Conservation (phyloP, 2,888 invertebrate species). For the Leptinotarsa peninsularis region DNA sequence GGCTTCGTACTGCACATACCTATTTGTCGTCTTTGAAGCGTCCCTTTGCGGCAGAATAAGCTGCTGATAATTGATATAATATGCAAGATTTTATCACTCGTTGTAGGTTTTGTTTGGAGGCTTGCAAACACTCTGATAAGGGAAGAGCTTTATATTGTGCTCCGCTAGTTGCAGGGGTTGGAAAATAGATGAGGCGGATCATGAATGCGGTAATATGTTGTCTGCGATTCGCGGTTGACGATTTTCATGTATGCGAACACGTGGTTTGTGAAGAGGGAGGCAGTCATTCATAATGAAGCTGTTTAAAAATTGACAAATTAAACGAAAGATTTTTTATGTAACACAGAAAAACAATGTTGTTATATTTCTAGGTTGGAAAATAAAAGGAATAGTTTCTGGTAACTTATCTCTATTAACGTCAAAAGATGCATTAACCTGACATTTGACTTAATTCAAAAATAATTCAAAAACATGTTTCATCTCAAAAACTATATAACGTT, state of each 20-base stretch:
- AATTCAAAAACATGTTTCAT: too few relatives aligned
- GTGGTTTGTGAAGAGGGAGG: neutral
- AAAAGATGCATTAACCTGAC: too few relatives aligned
- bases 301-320: too few relatives aligned
- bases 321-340: too few relatives aligned
- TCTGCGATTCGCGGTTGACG: neutral
- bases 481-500: too few relatives aligned
- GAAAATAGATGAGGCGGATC: constrained; percentile 37
- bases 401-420: too few relatives aligned
- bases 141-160: constrained; percentile 28
- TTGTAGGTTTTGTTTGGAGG: constrained; percentile 29
- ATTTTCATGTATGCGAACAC: neutral
- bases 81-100: constrained; percentile 30
- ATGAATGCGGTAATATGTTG: constrained; percentile 9
- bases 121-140: constrained; percentile 32
- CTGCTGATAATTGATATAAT: constrained; percentile 33
- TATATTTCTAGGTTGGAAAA: too few relatives aligned
- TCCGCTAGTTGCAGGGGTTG: constrained; percentile 17
- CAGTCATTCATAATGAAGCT: too few relatives aligned
- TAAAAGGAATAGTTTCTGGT: too few relatives aligned
- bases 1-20: neutral
- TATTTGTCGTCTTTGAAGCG: constrained; percentile 18
- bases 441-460: too few relatives aligned
- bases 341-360: too few relatives aligned
- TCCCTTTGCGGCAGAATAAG: constrained; percentile 31